A percentile compares a stretch with the other conserved stretches of the same genome.
phyloP scores from a whole-genome alignment of 2,113 vertebrate species.

The Alces alces region DNA sequence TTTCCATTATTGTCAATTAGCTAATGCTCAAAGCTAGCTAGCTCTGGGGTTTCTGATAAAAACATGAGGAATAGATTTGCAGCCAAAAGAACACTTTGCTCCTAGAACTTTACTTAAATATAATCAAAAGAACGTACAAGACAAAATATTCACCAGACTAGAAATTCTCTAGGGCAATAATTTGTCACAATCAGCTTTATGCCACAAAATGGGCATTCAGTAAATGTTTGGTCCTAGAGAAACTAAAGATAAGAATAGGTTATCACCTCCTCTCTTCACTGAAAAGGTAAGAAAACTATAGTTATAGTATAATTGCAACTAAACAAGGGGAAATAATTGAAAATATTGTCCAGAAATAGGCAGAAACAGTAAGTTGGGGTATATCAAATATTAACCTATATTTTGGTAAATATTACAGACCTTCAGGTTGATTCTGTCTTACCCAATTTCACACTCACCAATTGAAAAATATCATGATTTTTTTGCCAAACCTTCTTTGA shows the following conservation, averaged over 20 bases:
- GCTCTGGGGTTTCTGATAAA: slow-evolving; percentile 7
- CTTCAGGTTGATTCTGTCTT: neutral
- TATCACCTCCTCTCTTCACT: neutral
- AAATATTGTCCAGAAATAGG: neutral
- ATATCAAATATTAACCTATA: neutral
- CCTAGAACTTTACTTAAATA: slow-evolving; percentile 10
- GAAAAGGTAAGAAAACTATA: neutral
- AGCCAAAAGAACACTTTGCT: slow-evolving; percentile 35
- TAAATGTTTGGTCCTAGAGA: neutral
- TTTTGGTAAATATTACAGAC: neutral
- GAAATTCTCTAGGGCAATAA: neutral
- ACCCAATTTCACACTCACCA: neutral
- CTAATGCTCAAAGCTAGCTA: neutral
- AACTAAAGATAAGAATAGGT: neutral
- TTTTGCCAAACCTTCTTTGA: neutral
- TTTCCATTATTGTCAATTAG: neutral
- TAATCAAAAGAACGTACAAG: slow-evolving; percentile 14
- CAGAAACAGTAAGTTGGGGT: neutral
- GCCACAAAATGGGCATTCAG: neutral
- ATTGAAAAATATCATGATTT: neutral
- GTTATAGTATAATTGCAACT: neutral
- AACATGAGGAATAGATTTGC: slow-evolving; percentile 2
- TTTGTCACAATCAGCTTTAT: neutral
- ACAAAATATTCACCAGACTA: neutral
- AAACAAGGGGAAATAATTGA: neutral